A percentile compares a stretch with the other conserved stretches of the same genome.
Evolutionary conservation across 2,888 invertebrate species (phyloP).

Genomic region (Eristalis pertinax): DNA sequence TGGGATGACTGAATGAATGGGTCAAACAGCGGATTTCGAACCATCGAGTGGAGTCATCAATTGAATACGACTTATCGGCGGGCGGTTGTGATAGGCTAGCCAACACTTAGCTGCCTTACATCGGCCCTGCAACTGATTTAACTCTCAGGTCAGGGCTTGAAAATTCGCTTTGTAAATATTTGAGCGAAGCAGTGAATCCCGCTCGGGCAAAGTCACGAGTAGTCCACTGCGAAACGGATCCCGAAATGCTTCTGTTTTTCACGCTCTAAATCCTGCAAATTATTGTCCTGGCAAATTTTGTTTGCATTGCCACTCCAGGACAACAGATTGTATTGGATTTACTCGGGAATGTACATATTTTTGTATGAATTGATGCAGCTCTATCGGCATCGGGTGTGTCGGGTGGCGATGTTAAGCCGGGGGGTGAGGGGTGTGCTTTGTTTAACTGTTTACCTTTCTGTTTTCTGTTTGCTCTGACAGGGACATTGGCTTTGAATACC

Average conservation of each 20-base stretch:
- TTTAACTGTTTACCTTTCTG: slow-evolving; percentile 57
- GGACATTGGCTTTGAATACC: slow-evolving; percentile 6
- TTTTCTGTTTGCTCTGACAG: slow-evolving; percentile 12
- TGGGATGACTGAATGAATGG: background rate
- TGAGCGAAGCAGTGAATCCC: slow-evolving; percentile 37
- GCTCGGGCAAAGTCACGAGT: background rate
- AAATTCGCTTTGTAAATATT: slow-evolving; percentile 68
- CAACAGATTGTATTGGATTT: slow-evolving; percentile 29
- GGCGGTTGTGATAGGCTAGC: background rate
- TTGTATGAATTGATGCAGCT: slow-evolving; percentile 47
- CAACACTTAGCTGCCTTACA: background rate
- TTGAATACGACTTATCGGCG: background rate
- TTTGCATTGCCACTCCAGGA: slow-evolving; percentile 23
- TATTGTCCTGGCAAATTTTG: slow-evolving; percentile 46
- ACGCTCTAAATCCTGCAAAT: slow-evolving; percentile 62
- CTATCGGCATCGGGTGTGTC: slow-evolving; percentile 38
- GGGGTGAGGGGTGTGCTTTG: slow-evolving; percentile 47
- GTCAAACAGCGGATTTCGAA: background rate
- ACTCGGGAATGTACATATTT: slow-evolving; percentile 26
- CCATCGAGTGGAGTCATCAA: slow-evolving; percentile 15
- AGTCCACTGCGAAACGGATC: background rate
- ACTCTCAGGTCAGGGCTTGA: slow-evolving; percentile 50
- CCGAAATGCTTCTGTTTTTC: slow-evolving; percentile 14
- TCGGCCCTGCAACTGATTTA: background rate
- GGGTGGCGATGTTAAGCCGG: slow-evolving; percentile 44